Evolutionary conservation across 2,888 invertebrate species (phyloP), one percentile per base, ranked within the genome.

Genomic region (Leptopterna dolabrata): DNA sequence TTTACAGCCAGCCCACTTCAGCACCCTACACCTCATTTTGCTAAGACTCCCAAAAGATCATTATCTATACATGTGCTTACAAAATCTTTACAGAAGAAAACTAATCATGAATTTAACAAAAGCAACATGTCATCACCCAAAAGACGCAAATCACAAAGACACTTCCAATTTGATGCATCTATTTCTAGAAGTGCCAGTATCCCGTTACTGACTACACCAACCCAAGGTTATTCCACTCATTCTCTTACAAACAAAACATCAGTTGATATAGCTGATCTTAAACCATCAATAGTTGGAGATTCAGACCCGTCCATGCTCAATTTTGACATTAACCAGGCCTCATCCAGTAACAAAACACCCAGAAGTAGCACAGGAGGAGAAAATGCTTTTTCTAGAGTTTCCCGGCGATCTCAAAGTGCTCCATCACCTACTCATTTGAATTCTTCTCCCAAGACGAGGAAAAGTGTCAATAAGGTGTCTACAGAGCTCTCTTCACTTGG

Each of bases 51-150:
- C 9, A 81, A 55, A n/a, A 47, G 51, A 29, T 81, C 83, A 0
- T 27, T 83, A 13, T 83, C 83, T 41, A 24, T 83, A 11, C 83
- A 83, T 1, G 70, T 83, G 63, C 70, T 83, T 14, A 70, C 36
- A 1, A 63, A 43, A 83, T 55, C 83, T 0, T 30, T 83, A 3
- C 11, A 70, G 16, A 83, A 83, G 2, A 83, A 83, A 41, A 7
- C 63, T 24, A 24, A 63, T 63, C 24, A 24, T 11, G 63, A 24
- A 1, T 27, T 27, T 11, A 24, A 24, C 24, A 19, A 11, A 6
- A 63, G 24, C 13, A 63, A 63, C 9, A 19, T 11, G 0, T 19
- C 63, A 63, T 63, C 24, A 24, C 24, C 63, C 9, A 63, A 24
- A 63, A 4, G 24, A 19, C 24, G 63, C 0, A 63, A 63, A 51